Evolutionary conservation across 2,797 vertebrate species (phyloP), one percentile per base, ranked within the genome.

Genomic region (Esox masquinongy): DNA sequence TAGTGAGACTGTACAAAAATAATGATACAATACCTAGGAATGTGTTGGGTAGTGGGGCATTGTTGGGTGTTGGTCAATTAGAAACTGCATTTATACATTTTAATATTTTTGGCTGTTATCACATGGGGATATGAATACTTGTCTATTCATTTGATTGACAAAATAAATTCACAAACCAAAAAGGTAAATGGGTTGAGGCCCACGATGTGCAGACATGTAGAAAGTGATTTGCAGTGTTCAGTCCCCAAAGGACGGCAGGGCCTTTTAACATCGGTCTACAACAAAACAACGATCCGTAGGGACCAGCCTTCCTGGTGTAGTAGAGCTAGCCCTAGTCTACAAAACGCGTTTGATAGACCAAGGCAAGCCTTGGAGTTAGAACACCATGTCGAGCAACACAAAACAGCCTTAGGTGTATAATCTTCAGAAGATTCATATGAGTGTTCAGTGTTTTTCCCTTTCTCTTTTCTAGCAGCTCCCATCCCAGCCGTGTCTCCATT

Each of bases 1-100:
- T 79, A 77, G 80, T 85, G 80, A 87, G 61, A 78, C 19, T 74
- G 56, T 50, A 2, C 7, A 77, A 43, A 34, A 71, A 15, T 64
- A 17, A 64, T 56, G 59, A 47, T 39, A 29, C 36, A 49, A 17
- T 6, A 36, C 7, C 31, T 66, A 19, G 16, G 63, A 7, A 66
- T 31, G 63, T 19, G 64, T 34, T 8, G 31, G 14, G 24, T 17
- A 73, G 39, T 24, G 68, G 9, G 22, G 5, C 19, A 14, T 71
- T 31, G 47, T 36, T 68, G 39, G 66, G 16, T 67, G 64, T 36
- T 68, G 17, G 17, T 51, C 29, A 16, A 50, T 31, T 53, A 51
- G 29, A 26, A 17, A 11, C 19, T n/a, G 70, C 49, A 81, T 82
- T 29, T 56, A 19, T 83, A 77, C 79, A 83, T 77, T 16, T 6